Conservation (phyloP, 2,888 invertebrate species). For the Deladenus siricidicola region DNA sequence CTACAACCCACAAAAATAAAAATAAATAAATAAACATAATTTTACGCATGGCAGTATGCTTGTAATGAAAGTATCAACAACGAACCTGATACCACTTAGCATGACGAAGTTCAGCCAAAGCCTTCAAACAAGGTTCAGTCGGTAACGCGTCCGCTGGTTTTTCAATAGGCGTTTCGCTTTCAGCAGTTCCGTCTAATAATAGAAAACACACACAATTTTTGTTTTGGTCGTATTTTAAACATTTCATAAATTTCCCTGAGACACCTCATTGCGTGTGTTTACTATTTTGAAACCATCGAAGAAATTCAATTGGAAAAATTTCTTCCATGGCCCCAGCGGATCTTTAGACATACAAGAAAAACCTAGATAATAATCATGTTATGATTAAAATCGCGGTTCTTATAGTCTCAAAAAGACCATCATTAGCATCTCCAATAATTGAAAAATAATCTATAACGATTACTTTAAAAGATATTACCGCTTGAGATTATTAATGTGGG, state of each 20-base stretch:
- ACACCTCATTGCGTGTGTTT: constrained; percentile 8
- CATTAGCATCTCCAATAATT: not conserved
- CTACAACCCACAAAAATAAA: constrained; percentile 5
- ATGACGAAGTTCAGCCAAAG: constrained; percentile 98
- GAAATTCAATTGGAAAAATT: not conserved
- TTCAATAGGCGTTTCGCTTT: constrained; percentile 12
- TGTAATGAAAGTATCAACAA: constrained; percentile 1
- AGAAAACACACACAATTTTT: constrained; percentile 19
- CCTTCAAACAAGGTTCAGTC: constrained; percentile 98
- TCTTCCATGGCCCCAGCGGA: not conserved
- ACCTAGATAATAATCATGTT: not conserved
- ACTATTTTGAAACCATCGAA: constrained; percentile 3
- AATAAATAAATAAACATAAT: constrained; percentile 9
- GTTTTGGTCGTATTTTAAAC: not conserved
- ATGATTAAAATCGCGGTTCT: not conserved
- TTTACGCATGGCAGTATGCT: constrained; percentile 6
- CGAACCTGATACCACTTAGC: constrained; percentile 99
- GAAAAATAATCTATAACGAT: not conserved
- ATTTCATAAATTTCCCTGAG: not conserved
- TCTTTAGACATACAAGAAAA: not conserved
- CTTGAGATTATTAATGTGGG: not conserved
- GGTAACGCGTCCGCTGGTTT: constrained; percentile 80
- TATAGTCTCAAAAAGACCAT: not conserved
- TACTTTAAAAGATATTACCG: not conserved
- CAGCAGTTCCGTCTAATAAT: constrained; percentile 13